phyloP scores from a whole-genome alignment of 2,113 vertebrate species.

The Mobula birostris region DNA sequence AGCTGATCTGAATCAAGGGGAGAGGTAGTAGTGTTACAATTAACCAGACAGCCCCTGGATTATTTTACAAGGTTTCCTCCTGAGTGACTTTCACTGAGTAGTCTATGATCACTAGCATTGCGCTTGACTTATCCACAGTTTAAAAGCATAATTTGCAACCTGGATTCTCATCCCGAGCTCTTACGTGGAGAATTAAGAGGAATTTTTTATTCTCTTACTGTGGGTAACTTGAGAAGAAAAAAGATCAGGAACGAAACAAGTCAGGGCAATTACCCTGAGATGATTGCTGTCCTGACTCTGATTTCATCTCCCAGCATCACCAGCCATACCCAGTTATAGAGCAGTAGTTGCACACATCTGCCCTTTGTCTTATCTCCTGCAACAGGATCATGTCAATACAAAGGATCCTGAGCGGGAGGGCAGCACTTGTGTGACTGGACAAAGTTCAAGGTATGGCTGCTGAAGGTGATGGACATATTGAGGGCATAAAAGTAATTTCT shows the following conservation, averaged over 20 bases:
- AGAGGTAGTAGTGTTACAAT: not conserved
- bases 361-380: not conserved
- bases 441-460: not conserved
- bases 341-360: not conserved
- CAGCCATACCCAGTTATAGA: too few relatives aligned
- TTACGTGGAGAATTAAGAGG: not conserved
- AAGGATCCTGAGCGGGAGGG: not conserved
- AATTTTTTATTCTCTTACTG: not conserved
- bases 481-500: not conserved
- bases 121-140: not conserved
- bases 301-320: not conserved
- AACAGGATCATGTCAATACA: not conserved
- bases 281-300: not conserved
- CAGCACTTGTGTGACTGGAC: not conserved
- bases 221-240: not conserved
- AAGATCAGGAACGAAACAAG: not conserved
- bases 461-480: not conserved
- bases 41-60: not conserved
- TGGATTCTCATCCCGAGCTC: too few relatives aligned
- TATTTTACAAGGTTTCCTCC: not conserved
- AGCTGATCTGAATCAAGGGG: not conserved
- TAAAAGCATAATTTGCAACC: not conserved
- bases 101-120: not conserved
- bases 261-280: not conserved
- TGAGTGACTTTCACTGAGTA: not conserved